Evolutionary conservation across 2,113 vertebrate species (phyloP).

Genomic region (Rhinolophus sinicus): DNA sequence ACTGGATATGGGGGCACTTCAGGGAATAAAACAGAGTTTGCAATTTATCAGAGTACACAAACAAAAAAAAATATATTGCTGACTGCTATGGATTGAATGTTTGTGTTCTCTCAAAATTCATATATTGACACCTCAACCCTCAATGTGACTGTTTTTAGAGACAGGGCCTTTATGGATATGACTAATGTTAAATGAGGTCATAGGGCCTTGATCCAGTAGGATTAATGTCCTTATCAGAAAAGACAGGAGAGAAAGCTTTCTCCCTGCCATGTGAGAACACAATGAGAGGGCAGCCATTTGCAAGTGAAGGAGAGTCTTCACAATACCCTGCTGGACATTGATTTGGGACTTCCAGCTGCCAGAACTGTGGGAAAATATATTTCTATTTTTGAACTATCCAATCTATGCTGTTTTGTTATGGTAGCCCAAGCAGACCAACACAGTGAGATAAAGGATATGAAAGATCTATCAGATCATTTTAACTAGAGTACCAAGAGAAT

Average conservation of each 20-base stretch:
- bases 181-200: background rate
- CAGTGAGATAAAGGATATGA: background rate
- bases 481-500: background rate
- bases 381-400: background rate
- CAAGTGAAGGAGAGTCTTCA: background rate
- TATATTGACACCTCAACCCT: background rate
- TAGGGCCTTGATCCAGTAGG: background rate
- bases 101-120: background rate
- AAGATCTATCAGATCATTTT: background rate
- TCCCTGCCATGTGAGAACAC: background rate
- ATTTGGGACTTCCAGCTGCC: background rate
- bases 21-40: background rate
- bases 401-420: background rate
- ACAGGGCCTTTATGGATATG: background rate
- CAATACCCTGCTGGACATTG: background rate
- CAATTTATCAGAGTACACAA: background rate
- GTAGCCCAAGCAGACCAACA: background rate
- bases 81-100: background rate
- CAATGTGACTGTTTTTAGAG: background rate
- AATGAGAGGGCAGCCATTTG: background rate
- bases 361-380: background rate
- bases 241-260: background rate
- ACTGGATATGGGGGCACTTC: fast-evolving
- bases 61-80: background rate
- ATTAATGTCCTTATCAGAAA: background rate